Evolutionary conservation across 2,888 invertebrate genomes (phyloP).

Genomic region (Andrena bicolor): DNA sequence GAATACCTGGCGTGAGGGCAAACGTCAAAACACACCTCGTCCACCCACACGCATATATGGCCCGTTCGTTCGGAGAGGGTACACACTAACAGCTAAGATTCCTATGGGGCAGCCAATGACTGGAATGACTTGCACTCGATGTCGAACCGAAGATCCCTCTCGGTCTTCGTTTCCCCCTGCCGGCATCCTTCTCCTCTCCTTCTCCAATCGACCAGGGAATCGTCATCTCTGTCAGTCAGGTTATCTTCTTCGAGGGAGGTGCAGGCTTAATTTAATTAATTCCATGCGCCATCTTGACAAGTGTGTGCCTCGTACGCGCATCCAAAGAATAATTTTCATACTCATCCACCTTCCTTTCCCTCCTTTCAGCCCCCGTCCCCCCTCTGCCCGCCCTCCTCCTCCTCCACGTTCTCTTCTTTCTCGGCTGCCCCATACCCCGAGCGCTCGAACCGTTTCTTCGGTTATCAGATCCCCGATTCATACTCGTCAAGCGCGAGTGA

Average conservation of each 20-base stretch:
- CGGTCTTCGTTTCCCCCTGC: conserved; percentile 63
- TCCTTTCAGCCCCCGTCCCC: conserved; percentile 43
- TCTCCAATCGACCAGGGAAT: conserved; percentile 49
- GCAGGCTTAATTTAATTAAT: conserved; percentile 84
- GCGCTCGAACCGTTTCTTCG: conserved; percentile 74
- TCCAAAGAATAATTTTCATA: conserved; percentile 81
- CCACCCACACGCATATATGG: conserved; percentile 69
- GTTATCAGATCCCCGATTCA: conserved; percentile 81
- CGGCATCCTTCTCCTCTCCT: conserved; percentile 44
- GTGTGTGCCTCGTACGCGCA: conserved; percentile 78
- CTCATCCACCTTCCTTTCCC: conserved; percentile 74
- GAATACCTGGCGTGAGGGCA: conserved; percentile 80
- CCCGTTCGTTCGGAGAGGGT: conserved; percentile 51
- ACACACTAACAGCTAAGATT: conserved; percentile 73
- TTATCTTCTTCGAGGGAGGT: conserved; percentile 80
- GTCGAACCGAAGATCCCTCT: conserved; percentile 81
- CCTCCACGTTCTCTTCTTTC: conserved; percentile 50
- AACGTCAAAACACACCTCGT: conserved; percentile 84
- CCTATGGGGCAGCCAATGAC: conserved; percentile 83
- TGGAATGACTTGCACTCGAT: conserved; percentile 84
- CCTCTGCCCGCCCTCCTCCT: conserved; percentile 38
- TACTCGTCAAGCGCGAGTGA: conserved; percentile 75
- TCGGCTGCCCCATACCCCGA: conserved; percentile 53
- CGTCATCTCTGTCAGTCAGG: conserved; percentile 65
- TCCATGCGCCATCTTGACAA: conserved; percentile 83